phyloP scores from a whole-genome alignment of 2,797 vertebrate genomes.

The Podarcis lilfordi region DNA sequence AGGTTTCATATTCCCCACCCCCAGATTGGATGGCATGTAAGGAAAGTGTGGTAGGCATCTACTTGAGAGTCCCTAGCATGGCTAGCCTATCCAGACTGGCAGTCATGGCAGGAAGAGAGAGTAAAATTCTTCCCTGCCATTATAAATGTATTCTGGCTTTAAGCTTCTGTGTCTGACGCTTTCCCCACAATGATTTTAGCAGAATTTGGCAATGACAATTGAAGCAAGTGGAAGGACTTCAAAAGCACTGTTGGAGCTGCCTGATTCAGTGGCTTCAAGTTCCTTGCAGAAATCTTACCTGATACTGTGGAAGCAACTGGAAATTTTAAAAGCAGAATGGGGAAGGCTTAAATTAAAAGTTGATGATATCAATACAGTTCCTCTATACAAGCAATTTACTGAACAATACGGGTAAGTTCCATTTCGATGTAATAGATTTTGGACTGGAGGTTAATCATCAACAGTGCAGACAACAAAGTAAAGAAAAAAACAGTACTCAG shows the following conservation, averaged over 20 bases:
- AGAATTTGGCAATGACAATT: constrained; percentile 16
- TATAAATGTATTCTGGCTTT: rapidly evolving
- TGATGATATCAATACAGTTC: constrained; percentile 58
- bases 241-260: neutral
- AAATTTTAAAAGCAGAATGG: constrained; percentile 81
- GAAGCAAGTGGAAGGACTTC: constrained; percentile 2
- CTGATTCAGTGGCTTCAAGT: constrained; percentile 48
- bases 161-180: neutral
- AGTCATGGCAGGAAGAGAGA: no score
- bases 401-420: constrained; percentile 76
- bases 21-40: no score
- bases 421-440: neutral
- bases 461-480: neutral
- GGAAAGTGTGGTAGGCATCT: no score
- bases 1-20: no score
- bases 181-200: constrained; percentile 50
- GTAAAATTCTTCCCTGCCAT: no score
- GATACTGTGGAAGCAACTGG: constrained; percentile 81
- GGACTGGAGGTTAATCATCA: constrained; percentile 19
- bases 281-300: constrained; percentile 78
- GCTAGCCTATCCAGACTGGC: no score
- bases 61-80: no score
- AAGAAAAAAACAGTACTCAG: neutral
- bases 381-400: constrained; percentile 72
- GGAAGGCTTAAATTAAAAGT: constrained; percentile 66